Evolutionary conservation across 2,888 invertebrate genomes (phyloP).

Genomic region (Lepeophtheirus nordmannii): DNA sequence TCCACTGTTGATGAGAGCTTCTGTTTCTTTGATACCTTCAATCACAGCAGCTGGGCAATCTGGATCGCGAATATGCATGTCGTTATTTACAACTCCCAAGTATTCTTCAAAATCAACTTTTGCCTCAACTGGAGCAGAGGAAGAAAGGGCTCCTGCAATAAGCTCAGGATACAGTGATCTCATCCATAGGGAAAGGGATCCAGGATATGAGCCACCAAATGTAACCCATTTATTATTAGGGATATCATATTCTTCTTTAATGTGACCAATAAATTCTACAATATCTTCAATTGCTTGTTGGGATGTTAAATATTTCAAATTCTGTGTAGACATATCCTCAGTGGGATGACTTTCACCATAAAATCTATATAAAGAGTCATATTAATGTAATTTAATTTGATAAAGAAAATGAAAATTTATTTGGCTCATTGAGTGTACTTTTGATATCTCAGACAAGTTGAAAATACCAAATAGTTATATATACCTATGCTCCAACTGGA

Average conservation of each 20-base stretch:
- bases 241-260: slow-evolving; percentile 44
- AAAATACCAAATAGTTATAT: background rate
- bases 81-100: slow-evolving; percentile 56
- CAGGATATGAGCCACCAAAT: slow-evolving; percentile 90
- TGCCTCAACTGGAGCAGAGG: slow-evolving; percentile 60
- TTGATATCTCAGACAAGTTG: no score
- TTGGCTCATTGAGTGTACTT: no score
- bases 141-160: slow-evolving; percentile 66
- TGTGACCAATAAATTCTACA: slow-evolving; percentile 59
- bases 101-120: slow-evolving; percentile 45
- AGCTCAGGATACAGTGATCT: slow-evolving; percentile 68
- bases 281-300: slow-evolving; percentile 55
- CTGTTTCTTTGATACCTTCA: background rate
- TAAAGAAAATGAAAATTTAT: no score
- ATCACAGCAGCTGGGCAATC: slow-evolving; percentile 53
- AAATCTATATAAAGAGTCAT: slow-evolving; percentile 41
- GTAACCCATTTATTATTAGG: slow-evolving; percentile 56
- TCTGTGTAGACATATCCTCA: slow-evolving; percentile 43
- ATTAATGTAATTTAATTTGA: background rate
- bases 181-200: slow-evolving; percentile 76
- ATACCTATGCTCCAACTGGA: background rate
- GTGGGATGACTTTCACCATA: slow-evolving; percentile 87
- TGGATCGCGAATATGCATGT: slow-evolving; percentile 51
- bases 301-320: slow-evolving; percentile 54
- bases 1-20: background rate